These are phyloP conservation scores for Hydriomena furcata DNA, from an alignment of 2,888 invertebrate species.

Conservation along the genomic window DNA sequence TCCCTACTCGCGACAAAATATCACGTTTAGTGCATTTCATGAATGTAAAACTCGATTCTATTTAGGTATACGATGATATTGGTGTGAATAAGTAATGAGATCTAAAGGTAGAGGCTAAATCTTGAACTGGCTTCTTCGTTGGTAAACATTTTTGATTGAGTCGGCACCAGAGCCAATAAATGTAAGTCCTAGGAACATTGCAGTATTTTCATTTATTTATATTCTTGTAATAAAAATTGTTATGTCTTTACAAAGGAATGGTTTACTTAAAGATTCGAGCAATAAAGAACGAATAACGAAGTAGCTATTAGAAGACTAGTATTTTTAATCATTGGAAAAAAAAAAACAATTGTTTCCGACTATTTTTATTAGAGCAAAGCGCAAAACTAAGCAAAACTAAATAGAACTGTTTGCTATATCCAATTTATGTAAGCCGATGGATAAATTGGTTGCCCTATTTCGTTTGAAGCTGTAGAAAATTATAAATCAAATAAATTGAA, in stretches of 20 bases:
- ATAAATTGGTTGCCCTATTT: too few species aligned
- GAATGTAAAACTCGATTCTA: constrained; percentile 43
- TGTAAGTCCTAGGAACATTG: constrained; percentile 47
- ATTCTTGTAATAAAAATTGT: too few species aligned
- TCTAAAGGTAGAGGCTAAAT: constrained; percentile 51
- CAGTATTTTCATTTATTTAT: constrained; percentile 47
- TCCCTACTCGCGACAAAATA: constrained; percentile 39
- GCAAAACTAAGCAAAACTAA: too few species aligned
- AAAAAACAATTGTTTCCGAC: too few species aligned
- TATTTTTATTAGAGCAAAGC: too few species aligned
- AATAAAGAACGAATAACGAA: neutral
- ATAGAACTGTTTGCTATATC: too few species aligned
- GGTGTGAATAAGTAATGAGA: constrained; percentile 47
- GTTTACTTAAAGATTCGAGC: constrained; percentile 18
- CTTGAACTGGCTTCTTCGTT: constrained; percentile 54
- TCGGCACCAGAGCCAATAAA: constrained; percentile 41
- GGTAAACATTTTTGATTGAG: constrained; percentile 73
- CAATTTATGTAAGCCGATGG: too few species aligned
- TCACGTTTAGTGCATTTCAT: constrained; percentile 40
- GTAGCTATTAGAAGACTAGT: too few species aligned
- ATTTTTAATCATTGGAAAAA: too few species aligned
- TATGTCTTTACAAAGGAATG: too few species aligned
- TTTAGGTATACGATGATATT: constrained; percentile 36
- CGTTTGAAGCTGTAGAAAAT: too few species aligned
- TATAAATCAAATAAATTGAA: too few species aligned